Conservation (phyloP, 2,113 vertebrate genomes). For the Pygoscelis adeliae region DNA sequence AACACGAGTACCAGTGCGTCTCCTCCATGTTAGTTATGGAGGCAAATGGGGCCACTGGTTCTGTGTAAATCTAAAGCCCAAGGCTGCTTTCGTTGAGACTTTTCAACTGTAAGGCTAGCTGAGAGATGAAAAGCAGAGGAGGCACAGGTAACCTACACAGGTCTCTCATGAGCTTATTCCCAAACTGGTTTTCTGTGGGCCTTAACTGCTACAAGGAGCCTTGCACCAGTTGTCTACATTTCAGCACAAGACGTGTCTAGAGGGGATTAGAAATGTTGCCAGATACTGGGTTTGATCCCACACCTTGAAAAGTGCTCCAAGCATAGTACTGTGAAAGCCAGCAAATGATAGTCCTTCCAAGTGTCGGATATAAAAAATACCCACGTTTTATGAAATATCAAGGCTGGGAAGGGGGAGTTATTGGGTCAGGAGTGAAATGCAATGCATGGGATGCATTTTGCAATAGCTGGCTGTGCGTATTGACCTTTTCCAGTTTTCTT, state of each 20-base stretch:
- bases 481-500: constrained; percentile 24
- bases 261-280: neutral
- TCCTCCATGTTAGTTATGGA: neutral
- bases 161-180: neutral
- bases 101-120: neutral
- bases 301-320: neutral
- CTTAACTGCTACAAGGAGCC: neutral
- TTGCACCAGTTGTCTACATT: neutral
- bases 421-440: neutral
- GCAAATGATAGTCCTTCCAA: neutral
- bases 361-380: neutral
- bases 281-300: neutral
- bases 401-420: neutral
- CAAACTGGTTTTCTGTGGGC: neutral
- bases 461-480: neutral
- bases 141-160: neutral
- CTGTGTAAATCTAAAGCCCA: neutral
- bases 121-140: neutral
- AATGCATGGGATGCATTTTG: neutral
- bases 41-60: neutral
- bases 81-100: neutral
- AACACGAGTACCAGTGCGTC: neutral
- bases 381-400: neutral
- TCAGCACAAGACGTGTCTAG: neutral
- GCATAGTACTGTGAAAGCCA: neutral